phyloP scores from a whole-genome alignment of 1,140 invertebrate species.

The Pogonomyrmex barbatus region DNA sequence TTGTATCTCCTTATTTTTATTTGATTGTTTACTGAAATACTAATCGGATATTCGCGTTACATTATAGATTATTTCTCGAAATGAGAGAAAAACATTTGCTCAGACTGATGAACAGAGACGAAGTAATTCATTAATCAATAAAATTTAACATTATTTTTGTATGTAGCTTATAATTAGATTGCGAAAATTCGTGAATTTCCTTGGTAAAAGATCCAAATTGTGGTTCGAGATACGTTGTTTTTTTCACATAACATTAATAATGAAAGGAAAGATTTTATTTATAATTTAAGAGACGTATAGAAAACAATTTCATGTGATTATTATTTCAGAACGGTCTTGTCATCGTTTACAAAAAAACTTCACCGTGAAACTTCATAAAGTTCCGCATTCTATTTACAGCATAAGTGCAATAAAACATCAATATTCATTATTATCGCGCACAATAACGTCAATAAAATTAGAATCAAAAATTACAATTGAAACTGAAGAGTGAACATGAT shows the following conservation, averaged over 20 bases:
- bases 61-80: constrained; percentile 5
- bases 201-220: neutral
- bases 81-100: neutral
- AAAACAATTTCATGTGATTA: neutral
- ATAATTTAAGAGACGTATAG: neutral
- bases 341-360: neutral
- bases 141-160: constrained; percentile 28
- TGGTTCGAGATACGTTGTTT: neutral
- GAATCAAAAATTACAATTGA: constrained; percentile 7
- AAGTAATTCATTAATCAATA: constrained; percentile 28
- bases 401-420: constrained; percentile 23
- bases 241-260: neutral
- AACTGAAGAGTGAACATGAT: constrained; percentile 11
- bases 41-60: constrained; percentile 25
- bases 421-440: neutral
- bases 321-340: neutral
- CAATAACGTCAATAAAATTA: constrained; percentile 38
- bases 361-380: neutral
- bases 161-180: constrained; percentile 12
- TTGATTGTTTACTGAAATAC: constrained; percentile 43
- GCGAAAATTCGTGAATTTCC: neutral
- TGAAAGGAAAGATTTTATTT: neutral
- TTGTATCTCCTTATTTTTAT: constrained; percentile 36
- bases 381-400: neutral
- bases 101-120: constrained; percentile 1